A percentile compares a stretch with the other conserved stretches of the same genome.
These are phyloP conservation scores for Motacilla tschutschensis DNA, from an alignment of 2,113 vertebrate genomes.

Conservation along the genomic window DNA sequence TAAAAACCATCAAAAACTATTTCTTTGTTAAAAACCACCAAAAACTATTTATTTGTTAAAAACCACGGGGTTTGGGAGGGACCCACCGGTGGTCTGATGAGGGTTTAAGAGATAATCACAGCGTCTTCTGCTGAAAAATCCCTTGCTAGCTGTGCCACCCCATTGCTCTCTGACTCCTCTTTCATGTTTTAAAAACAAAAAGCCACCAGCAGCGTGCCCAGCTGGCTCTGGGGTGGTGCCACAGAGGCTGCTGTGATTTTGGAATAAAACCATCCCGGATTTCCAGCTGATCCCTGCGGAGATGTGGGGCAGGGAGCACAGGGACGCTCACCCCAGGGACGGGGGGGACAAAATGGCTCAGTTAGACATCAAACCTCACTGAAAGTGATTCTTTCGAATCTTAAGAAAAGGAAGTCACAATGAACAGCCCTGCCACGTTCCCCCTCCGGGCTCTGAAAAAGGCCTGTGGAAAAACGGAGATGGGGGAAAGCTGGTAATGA, in stretches of 20 bases:
- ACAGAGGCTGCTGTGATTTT: not conserved
- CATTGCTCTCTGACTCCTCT: not conserved
- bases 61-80: not conserved
- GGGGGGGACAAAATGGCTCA: fast-evolving
- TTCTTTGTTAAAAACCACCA: fast-evolving
- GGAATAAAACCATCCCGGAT: fast-evolving
- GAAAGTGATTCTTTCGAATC: not conserved
- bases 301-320: not conserved
- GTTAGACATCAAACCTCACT: not conserved
- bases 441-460: not conserved
- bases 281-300: not conserved
- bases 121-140: not conserved
- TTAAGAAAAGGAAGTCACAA: not conserved
- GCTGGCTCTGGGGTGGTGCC: not conserved
- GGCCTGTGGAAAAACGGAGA: fast-evolving
- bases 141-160: not conserved
- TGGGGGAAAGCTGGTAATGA: not conserved
- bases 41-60: fast-evolving
- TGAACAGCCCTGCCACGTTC: not conserved
- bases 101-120: not conserved
- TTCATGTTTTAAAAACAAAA: not conserved
- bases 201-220: not conserved
- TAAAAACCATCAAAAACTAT: not conserved
- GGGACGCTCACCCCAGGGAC: not conserved
- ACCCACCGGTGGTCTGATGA: fast-evolving